phyloP scores from a whole-genome alignment of 2,797 vertebrate genomes.

The Halcyon leucocephala region DNA sequence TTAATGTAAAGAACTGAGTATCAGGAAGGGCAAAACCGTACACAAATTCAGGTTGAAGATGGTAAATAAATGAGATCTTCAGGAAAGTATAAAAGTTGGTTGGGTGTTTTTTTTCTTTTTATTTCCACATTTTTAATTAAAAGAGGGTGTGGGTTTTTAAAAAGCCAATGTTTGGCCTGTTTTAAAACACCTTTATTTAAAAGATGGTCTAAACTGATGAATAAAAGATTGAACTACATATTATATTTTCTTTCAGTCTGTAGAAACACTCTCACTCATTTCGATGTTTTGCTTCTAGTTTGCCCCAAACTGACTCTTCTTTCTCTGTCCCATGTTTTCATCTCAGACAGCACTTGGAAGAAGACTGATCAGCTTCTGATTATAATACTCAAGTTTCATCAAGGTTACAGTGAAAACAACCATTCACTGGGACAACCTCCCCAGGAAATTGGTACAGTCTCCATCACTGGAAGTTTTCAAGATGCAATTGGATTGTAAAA shows the following conservation, averaged over 20 bases:
- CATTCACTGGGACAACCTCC: neutral
- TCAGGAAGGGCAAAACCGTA: neutral
- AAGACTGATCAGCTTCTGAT: neutral
- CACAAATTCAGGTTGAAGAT: neutral
- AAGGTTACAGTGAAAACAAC: neutral
- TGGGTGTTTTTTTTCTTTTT: neutral
- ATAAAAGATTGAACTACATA: neutral
- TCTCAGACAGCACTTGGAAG: neutral
- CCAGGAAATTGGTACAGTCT: neutral
- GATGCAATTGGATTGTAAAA: rapidly evolving
- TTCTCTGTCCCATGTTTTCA: neutral
- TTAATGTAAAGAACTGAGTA: neutral
- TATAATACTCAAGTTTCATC: neutral
- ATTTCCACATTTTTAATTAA: neutral
- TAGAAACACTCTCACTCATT: neutral
- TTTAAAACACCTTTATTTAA: neutral
- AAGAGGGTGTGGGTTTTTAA: neutral
- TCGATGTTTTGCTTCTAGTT: neutral
- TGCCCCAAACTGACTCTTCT: neutral
- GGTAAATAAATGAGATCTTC: neutral
- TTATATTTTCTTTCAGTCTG: neutral
- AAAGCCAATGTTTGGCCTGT: neutral
- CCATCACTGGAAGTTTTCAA: neutral
- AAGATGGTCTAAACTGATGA: neutral
- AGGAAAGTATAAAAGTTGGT: neutral